Conservation (phyloP, 2,113 vertebrate genomes). For the Charadrius vociferus region DNA sequence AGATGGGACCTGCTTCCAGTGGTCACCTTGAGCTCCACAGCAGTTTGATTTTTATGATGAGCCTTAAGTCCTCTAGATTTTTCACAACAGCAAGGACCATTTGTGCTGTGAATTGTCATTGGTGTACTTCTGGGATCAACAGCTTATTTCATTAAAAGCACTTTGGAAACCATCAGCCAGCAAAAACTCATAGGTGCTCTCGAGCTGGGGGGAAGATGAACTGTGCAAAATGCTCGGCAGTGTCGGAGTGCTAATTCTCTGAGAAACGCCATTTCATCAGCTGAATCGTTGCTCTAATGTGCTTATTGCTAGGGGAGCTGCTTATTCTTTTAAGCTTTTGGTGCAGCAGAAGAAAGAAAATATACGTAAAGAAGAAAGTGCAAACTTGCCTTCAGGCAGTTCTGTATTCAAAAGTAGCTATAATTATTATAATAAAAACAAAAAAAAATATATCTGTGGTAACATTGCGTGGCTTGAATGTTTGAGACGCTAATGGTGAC, state of each 20-base stretch:
- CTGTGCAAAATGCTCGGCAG: not conserved
- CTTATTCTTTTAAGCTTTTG: not conserved
- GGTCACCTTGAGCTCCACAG: not conserved
- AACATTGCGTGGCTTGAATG: not conserved
- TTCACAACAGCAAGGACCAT: not conserved
- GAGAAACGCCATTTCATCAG: conserved; percentile 25
- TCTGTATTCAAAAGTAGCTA: not conserved
- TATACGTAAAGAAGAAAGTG: not conserved
- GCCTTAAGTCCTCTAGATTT: not conserved
- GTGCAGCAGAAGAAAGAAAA: not conserved
- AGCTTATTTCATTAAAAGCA: conserved; percentile 20
- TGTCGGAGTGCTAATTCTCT: not conserved
- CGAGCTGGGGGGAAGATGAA: not conserved
- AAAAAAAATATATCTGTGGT: not conserved
- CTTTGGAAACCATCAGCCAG: not conserved
- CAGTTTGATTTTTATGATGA: not conserved
- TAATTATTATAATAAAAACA: not conserved
- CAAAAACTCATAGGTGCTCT: not conserved
- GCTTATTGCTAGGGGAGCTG: conserved; percentile 26
- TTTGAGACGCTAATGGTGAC: not conserved
- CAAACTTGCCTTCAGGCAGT: not conserved
- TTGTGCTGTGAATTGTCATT: not conserved
- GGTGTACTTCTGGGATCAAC: not conserved
- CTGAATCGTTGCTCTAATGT: conserved; percentile 15
- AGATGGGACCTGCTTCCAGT: not conserved